Base-by-base conservation (phyloP, 2,888 invertebrate genomes). In the Papilio protenor region DNA sequence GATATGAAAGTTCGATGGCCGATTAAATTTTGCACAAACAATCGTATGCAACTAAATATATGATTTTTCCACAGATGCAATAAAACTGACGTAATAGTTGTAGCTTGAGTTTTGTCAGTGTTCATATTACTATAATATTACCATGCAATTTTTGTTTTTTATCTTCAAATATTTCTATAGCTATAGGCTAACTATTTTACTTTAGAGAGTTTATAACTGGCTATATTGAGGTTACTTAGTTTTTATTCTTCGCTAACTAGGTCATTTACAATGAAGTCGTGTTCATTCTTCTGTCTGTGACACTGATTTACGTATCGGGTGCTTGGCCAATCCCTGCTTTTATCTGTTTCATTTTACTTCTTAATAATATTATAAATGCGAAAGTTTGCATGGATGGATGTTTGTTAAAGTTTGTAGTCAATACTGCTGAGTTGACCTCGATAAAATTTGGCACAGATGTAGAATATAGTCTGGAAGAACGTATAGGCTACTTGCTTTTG, bases 301-400 rank as follows among this genome's bases (percentile, higher is more conserved):
- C 66, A 40, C 66, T 40, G 66, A 66, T 33, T 66, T 66, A 66
- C 40, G 40, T 66, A 66, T 66, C 40, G 40, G 66, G n/a, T 61
- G 10, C n/a, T 55, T 14, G 61, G 27, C 16, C 14, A 59, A 59
- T 59, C 59, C 27, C 16, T 27, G 27, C 33, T 40, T 18, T 33
- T 64, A 33, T 64, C 33, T 59, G 2, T 61, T 27, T 27, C 1
- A n/a, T 40, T 11, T 66, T 66, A 40, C 40, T 40, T 40, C 33
- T 11, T 66, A 40, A 0, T 16, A 12, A 59, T 55, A 10, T 10
- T 55, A 21, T 59, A 18, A 18, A 18, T 52, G 18, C 0, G 6
- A 40, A 40, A 40, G 40, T 8, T 40, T 40, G 40, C 8, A 40
- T 40, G 40, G 40, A 40, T 40, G 40, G 40, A 40, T 40, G 40